Conservation (phyloP, 2,113 vertebrate genomes). For the Entelurus aequoreus region DNA sequence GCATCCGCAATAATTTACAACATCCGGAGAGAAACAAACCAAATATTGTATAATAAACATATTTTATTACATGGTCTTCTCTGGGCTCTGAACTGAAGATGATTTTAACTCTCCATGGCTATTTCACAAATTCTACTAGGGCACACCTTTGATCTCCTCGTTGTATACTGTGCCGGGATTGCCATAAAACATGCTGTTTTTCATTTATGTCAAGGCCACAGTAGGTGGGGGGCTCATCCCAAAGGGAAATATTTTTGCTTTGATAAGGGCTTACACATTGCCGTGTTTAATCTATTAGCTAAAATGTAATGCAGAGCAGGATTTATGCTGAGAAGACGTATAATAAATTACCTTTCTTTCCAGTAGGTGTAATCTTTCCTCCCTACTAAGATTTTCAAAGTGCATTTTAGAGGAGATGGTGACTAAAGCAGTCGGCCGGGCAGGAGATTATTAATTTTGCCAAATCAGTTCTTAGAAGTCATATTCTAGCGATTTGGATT, state of each 20-base stretch:
- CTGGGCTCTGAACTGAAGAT: conserved; percentile 30
- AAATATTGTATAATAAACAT: conserved; percentile 50
- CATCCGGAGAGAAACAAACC: conserved; percentile 43
- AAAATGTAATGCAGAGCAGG: conserved; percentile 10
- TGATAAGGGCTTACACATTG: conserved; percentile 25
- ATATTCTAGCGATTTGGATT: no score
- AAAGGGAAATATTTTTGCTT: conserved; percentile 33
- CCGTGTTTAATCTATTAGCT: conserved; percentile 28
- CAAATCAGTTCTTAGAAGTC: no score
- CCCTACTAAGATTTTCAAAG: neutral
- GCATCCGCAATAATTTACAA: conserved; percentile 14
- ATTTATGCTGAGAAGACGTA: neutral
- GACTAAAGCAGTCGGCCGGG: no score
- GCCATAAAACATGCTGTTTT: conserved; percentile 42
- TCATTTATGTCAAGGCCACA: conserved; percentile 42
- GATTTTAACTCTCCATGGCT: conserved; percentile 47
- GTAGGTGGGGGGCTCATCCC: conserved; percentile 27
- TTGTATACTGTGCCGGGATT: conserved; percentile 29
- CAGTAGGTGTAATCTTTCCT: conserved; percentile 3
- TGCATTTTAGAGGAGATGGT: no score
- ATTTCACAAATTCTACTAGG: conserved; percentile 36
- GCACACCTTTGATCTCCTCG: conserved; percentile 42
- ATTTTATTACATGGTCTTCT: conserved; percentile 35
- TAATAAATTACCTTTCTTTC: conserved; percentile 1
- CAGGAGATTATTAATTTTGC: no score